A percentile compares a stretch with the other conserved stretches of the same genome.
Conservation (phyloP, 2,888 invertebrate species). For the Drosophila subsilvestris region DNA sequence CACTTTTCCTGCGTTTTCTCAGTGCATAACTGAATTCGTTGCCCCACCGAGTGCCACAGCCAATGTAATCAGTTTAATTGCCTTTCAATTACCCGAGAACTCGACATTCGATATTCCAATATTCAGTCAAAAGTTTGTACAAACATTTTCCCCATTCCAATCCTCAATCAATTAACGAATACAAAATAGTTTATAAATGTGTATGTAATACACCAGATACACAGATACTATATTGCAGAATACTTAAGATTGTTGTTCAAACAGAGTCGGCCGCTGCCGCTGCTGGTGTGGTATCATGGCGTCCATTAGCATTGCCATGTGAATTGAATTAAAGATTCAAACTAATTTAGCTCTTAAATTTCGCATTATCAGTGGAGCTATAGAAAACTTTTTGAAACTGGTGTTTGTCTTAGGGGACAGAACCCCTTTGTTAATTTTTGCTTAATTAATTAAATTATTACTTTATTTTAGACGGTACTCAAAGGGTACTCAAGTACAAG, state of each 20-base stretch:
- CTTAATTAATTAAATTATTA: constrained; percentile 54
- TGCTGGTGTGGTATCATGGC: constrained; percentile 41
- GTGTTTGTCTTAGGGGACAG: constrained; percentile 4
- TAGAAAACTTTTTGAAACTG: constrained; percentile 23
- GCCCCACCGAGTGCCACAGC: background rate
- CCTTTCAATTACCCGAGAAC: constrained; percentile 12
- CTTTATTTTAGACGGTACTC: background rate
- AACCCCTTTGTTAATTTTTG: constrained; percentile 38
- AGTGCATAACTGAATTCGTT: background rate
- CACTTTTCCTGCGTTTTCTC: background rate
- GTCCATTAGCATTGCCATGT: constrained; percentile 51
- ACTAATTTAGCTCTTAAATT: constrained; percentile 60
- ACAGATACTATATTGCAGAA: constrained; percentile 25
- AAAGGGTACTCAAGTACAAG: background rate
- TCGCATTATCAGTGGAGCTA: constrained; percentile 36
- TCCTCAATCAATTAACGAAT: constrained; percentile 9
- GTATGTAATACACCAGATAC: background rate
- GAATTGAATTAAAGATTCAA: constrained; percentile 70
- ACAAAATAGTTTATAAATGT: constrained; percentile 10
- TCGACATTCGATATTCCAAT: constrained; percentile 4
- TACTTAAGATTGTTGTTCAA: constrained; percentile 39
- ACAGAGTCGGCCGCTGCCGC: constrained; percentile 4
- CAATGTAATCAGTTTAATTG: constrained; percentile 26
- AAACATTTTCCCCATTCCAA: constrained; percentile 1
- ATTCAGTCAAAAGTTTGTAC: background rate